Percentiles rank a stretch among this genome's conserved stretches.
Conservation (phyloP, 2,888 invertebrate genomes). For the Camptogramma bilineatum region DNA sequence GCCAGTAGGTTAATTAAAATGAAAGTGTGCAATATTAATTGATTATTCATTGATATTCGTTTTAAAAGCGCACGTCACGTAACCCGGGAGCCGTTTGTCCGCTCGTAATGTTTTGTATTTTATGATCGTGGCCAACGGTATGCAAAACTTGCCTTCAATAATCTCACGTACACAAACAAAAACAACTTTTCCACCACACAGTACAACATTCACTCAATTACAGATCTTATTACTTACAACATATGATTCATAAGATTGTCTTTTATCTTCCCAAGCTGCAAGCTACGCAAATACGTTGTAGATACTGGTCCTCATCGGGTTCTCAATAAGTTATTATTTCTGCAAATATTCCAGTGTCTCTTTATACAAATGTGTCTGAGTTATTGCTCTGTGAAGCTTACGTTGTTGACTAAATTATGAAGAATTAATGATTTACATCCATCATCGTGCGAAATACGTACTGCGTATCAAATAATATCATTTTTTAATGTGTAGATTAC, state of each 20-base stretch:
- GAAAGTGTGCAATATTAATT: conserved; percentile 60
- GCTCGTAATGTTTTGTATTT: conserved; percentile 79
- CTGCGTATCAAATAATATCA: conserved; percentile 10
- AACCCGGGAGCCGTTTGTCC: conserved; percentile 72
- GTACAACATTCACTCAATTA: conserved; percentile 41
- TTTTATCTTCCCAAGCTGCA: conserved; percentile 28
- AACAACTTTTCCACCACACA: conserved; percentile 55
- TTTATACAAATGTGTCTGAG: conserved; percentile 60
- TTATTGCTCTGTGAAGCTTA: conserved; percentile 59
- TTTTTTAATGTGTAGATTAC: background rate
- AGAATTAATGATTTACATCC: conserved; percentile 19
- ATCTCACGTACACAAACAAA: conserved; percentile 66
- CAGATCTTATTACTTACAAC: conserved; percentile 46
- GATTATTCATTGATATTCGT: conserved; percentile 63
- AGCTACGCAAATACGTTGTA: conserved; percentile 56
- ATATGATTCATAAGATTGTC: conserved; percentile 28
- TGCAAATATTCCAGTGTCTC: conserved; percentile 72
- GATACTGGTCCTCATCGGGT: conserved; percentile 63
- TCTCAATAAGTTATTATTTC: conserved; percentile 66
- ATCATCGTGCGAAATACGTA: conserved; percentile 4
- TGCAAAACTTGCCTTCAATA: conserved; percentile 79
- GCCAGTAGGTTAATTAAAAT: conserved; percentile 57
- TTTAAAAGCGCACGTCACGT: conserved; percentile 71
- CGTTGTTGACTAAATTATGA: conserved; percentile 34
- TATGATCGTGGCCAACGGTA: conserved; percentile 77